A percentile compares a stretch with the other conserved stretches of the same genome.
phyloP scores from a whole-genome alignment of 1,140 invertebrate species.

The Kradibia gibbosae region DNA sequence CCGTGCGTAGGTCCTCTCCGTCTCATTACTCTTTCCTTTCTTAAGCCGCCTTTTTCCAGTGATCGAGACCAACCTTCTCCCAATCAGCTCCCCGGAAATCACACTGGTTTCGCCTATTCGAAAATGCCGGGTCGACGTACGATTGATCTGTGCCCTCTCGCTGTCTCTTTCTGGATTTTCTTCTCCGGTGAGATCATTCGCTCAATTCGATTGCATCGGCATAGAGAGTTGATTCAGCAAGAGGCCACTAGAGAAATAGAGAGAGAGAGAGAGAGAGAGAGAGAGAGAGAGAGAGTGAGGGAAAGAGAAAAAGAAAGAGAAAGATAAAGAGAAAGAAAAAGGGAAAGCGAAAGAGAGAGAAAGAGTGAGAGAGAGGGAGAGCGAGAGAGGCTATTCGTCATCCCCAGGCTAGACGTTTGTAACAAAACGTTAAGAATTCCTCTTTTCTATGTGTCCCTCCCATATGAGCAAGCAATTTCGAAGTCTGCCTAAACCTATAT shows the following conservation, averaged over 20 bases:
- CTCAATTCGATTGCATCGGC: constrained; percentile 46
- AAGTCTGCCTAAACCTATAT: constrained; percentile 30
- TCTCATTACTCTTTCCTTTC: constrained; percentile 25
- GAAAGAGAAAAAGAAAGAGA: neutral
- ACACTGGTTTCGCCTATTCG: constrained; percentile 31
- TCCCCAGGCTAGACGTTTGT: constrained; percentile 30
- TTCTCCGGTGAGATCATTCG: constrained; percentile 23
- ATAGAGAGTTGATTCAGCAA: constrained; percentile 4
- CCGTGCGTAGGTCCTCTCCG: neutral
- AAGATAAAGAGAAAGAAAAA: neutral
- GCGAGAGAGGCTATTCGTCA: constrained; percentile 30
- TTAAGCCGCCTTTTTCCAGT: constrained; percentile 26
- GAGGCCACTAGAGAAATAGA: neutral
- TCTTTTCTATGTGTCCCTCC: neutral
- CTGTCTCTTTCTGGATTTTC: constrained; percentile 6
- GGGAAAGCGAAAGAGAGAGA: neutral
- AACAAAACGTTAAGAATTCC: constrained; percentile 26
- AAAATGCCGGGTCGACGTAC: constrained; percentile 49
- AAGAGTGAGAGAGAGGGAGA: neutral
- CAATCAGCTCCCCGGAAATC: no score
- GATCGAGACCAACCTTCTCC: neutral
- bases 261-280: neutral
- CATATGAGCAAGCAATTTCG: constrained; percentile 1
- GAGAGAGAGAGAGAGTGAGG: neutral
- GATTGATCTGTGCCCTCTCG: constrained; percentile 37